Base-by-base conservation (phyloP, 1,140 invertebrate species). In the Drosophila nikananu region DNA sequence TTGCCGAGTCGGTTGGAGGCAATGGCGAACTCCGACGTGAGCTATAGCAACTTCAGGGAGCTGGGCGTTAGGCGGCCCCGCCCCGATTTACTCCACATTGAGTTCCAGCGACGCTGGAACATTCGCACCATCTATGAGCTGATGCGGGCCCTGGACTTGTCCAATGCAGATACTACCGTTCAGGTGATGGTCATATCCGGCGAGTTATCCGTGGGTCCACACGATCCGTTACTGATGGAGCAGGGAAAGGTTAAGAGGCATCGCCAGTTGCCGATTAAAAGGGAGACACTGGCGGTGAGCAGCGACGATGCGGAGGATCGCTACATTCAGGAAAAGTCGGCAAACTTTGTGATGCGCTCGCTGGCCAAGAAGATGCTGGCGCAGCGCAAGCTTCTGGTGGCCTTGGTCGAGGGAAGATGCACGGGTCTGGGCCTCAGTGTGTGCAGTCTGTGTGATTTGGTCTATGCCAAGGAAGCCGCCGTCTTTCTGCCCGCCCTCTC, bases 341-440 rank as follows among this genome's bases (percentile, higher is more conserved):
- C 75, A 2, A 86, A 92, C 57, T 70, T 73, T 30, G 83, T 93
- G 54, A 80, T 94, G 70, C 95, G 95, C 58, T 93, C 95, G 37
- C 97, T 97, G 93, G 94, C 99, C 13, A 94, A 95, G 74, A 94
- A 96, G 5, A 96, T 98, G 77, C 98, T 99, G 75, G 95, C 95
- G 68, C 98, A 97, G 92, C 96, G 97, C 0, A 99, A 99, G 93
- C 94, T 98, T 21, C 90, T 99, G 46, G 95, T 99, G 65, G 97
- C 96, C 41, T 93, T 98, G 46, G 96, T 99, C 1, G 98, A 99
- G 95, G 98, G 98, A 39, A 97, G 97, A 54, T 97, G 98, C n/a
- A 95, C 99, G 72, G 99, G 99, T 21, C 96, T 99, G 77, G 96
- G 96, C 54, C 96, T 96, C 1, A 99, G 98, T 10, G 95, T 96